phyloP scores from a whole-genome alignment of 1,140 invertebrate genomes.

The Thaumetopoea pityocampa region DNA sequence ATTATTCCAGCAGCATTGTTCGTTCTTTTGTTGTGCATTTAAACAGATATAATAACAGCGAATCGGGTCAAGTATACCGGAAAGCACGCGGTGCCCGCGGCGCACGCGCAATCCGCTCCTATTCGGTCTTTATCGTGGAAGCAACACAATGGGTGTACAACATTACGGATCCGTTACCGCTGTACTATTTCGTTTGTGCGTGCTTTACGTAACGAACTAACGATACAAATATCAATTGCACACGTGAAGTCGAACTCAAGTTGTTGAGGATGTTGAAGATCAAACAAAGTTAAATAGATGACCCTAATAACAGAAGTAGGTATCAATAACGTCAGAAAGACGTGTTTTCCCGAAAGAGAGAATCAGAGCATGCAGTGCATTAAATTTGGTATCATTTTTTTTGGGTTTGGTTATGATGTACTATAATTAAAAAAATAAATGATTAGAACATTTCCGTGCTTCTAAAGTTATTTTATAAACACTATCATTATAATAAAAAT shows the following conservation, averaged over 20 bases:
- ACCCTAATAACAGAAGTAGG: too few relatives aligned
- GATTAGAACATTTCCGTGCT: too few relatives aligned
- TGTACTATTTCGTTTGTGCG: conserved; percentile 8
- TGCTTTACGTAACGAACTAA: conserved; percentile 14
- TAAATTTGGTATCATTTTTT: too few relatives aligned
- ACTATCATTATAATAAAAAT: too few relatives aligned
- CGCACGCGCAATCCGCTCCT: conserved; percentile 47
- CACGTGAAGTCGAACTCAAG: conserved; percentile 2
- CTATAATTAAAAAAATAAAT: too few relatives aligned
- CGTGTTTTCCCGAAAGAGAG: too few relatives aligned
- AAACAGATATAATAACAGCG: conserved; percentile 34
- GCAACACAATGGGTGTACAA: conserved; percentile 41
- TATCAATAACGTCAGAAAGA: too few relatives aligned
- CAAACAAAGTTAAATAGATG: too few relatives aligned
- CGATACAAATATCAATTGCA: conserved; percentile 3
- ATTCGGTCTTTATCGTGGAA: conserved; percentile 51
- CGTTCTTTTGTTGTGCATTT: conserved; percentile 20
- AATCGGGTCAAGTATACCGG: conserved; percentile 67
- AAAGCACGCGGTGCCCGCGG: conserved; percentile 35
- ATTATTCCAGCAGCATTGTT: conserved; percentile 11
- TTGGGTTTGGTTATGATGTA: too few relatives aligned
- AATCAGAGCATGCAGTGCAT: too few relatives aligned
- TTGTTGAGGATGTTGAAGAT: too few relatives aligned
- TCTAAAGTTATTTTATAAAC: too few relatives aligned
- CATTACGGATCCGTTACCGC: conserved; percentile 19